Evolutionary conservation across 1,140 invertebrate species (phyloP).

Genomic region (Plodia interpunctella): DNA sequence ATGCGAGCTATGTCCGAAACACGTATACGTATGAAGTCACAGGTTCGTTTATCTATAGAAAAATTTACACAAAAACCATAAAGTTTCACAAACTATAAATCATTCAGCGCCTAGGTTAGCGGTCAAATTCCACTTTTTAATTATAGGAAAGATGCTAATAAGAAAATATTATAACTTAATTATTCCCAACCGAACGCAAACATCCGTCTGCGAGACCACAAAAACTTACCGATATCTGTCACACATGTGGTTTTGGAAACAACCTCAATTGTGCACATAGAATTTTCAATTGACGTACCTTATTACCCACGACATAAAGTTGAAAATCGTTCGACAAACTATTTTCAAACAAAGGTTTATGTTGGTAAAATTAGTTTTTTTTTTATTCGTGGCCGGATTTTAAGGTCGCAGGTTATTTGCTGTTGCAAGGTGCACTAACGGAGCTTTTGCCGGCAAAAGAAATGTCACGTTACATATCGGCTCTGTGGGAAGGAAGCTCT

Average conservation of each 20-base stretch:
- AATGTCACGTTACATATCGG: slow-evolving; percentile 37
- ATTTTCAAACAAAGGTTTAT: slow-evolving; percentile 12
- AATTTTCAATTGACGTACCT: not conserved
- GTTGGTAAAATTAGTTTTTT: slow-evolving; percentile 33
- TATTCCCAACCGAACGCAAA: slow-evolving; percentile 57
- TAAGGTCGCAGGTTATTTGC: slow-evolving; percentile 73
- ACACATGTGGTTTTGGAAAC: slow-evolving; percentile 57
- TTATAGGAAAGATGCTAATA: slow-evolving; percentile 32
- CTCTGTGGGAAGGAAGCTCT: slow-evolving; percentile 42
- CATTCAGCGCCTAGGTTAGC: not conserved
- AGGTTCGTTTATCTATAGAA: no score
- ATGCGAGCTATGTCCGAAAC: no score
- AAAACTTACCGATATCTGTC: slow-evolving; percentile 60
- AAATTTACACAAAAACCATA: no score
- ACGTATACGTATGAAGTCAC: no score
- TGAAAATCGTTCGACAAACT: slow-evolving; percentile 18
- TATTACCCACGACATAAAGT: slow-evolving; percentile 18
- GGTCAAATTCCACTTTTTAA: slow-evolving; percentile 7
- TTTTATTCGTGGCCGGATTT: slow-evolving; percentile 50
- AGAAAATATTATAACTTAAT: slow-evolving; percentile 55
- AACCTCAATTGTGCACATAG: slow-evolving; percentile 19
- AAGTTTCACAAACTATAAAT: not conserved
- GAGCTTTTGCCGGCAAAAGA: slow-evolving; percentile 54
- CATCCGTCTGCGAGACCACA: slow-evolving; percentile 51
- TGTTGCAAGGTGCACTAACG: slow-evolving; percentile 72